Conservation (phyloP, 1,140 invertebrate species). For the Centruroides sculpturatus region DNA sequence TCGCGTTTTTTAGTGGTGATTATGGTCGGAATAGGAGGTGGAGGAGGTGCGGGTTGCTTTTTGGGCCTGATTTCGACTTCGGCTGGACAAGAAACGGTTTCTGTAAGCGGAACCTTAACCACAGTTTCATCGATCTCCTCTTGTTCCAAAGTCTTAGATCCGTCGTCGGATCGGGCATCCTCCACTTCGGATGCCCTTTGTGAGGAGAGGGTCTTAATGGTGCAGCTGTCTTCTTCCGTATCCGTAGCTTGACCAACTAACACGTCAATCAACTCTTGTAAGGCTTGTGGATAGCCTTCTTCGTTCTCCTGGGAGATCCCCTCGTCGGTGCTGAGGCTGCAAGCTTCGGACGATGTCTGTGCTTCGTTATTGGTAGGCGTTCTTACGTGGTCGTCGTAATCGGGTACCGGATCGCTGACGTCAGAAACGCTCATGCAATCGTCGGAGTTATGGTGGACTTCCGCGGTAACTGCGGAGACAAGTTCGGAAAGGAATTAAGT, state of each 20-base stretch:
- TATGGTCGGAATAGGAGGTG: constrained; percentile 39
- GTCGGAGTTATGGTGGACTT: constrained; percentile 17
- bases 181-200: no score
- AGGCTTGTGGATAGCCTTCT: constrained; percentile 1
- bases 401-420: constrained; percentile 15
- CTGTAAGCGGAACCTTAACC: background rate
- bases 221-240: constrained; percentile 4
- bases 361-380: background rate
- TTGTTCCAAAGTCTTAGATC: background rate
- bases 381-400: constrained; percentile 15
- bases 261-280: background rate
- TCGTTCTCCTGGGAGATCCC: constrained; percentile 21
- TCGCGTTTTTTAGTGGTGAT: constrained; percentile 15
- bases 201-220: no score
- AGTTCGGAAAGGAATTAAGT: no score
- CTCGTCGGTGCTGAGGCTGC: constrained; percentile 20
- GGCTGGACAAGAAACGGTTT: background rate
- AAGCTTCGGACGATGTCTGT: constrained; percentile 12
- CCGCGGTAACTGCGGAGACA: constrained; percentile 15
- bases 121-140: background rate
- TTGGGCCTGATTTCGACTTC: constrained; percentile 4
- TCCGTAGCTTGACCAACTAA: background rate
- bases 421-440: constrained; percentile 17
- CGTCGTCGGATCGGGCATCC: no score
- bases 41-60: constrained; percentile 37